Conservation (phyloP, 2,113 vertebrate species). For the Ptilonorhynchus violaceus region DNA sequence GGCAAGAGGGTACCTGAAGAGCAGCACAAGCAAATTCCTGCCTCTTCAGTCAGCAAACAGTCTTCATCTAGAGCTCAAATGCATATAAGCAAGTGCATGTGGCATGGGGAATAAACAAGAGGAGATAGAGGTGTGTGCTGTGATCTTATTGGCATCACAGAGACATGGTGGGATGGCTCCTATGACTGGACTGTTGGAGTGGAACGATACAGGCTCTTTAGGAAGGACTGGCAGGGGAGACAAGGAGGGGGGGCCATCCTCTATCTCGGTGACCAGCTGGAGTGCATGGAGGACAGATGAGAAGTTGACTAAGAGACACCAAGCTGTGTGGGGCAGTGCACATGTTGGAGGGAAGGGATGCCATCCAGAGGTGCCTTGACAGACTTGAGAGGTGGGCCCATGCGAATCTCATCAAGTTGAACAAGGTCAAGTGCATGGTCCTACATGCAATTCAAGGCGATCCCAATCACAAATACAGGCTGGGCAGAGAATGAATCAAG, state of each 20-base stretch:
- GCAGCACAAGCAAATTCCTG: background rate
- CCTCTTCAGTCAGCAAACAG: background rate
- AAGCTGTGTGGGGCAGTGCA: background rate
- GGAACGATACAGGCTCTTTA: background rate
- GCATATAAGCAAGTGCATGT: background rate
- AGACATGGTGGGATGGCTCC: background rate
- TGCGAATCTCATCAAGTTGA: background rate
- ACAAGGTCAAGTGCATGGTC: background rate
- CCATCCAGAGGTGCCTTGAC: background rate
- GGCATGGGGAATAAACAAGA: background rate
- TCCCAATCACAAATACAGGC: background rate
- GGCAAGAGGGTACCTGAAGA: background rate
- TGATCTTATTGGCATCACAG: background rate
- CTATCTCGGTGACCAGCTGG: background rate
- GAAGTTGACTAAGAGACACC: background rate
- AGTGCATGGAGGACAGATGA: background rate
- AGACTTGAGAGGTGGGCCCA: background rate
- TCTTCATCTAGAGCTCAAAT: background rate
- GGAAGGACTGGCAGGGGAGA: background rate
- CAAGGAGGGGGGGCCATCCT: fast-evolving
- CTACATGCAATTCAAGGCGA: background rate
- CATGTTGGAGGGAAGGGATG: background rate
- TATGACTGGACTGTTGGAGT: background rate
- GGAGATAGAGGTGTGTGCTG: background rate
- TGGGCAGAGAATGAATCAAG: background rate